Evolutionary conservation across 2,888 invertebrate species (phyloP), one percentile per base, ranked within the genome.

Genomic region (Campoplex capitator): DNA sequence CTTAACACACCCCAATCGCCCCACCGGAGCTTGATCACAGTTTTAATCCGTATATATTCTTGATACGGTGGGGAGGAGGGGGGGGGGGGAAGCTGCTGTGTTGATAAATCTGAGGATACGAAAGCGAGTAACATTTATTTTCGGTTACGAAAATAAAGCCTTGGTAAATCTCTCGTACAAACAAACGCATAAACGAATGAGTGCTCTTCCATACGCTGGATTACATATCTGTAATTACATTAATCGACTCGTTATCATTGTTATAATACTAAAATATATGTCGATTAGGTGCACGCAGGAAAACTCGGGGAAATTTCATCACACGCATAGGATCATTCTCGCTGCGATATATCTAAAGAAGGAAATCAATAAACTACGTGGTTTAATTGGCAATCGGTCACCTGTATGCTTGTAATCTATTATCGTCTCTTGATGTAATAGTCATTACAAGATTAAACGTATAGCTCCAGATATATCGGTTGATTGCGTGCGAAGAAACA

Each of bases 51-150:
- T 90, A 91, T 90, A 83, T 76, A 83, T 82, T 75, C 90, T 88
- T 74, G 92, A 90, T 92, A 92, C 89, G 88, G n/a, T n/a, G 84
- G 87, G 67, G 74, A 54, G 73, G n/a, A n/a, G 23, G 23, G 23
- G 23, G 23, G 23, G 23, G 23, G 23, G 23, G 23, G 23, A 87
- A 89, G 89, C 89, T 89, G 88, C 89, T 90, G 90, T 88, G 91
- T 90, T 91, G 91, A 91, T 92, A 91, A 91, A 91, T 90, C 90
- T 88, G 86, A 48, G 88, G 91, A 91, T 92, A 92, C 90, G 85
- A 86, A 78, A 75, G 73, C 78, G 51, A 67, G 77, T 77, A 86
- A 84, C 77, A 74, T 84, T 81, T 81, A 86, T 84, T 80, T 77
- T 86, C 58, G 62, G 75, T 38, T 71, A 76, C 71, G 68, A 86